phyloP scores from a whole-genome alignment of 2,888 invertebrate genomes.

The Tenthredo scrophulariae region DNA sequence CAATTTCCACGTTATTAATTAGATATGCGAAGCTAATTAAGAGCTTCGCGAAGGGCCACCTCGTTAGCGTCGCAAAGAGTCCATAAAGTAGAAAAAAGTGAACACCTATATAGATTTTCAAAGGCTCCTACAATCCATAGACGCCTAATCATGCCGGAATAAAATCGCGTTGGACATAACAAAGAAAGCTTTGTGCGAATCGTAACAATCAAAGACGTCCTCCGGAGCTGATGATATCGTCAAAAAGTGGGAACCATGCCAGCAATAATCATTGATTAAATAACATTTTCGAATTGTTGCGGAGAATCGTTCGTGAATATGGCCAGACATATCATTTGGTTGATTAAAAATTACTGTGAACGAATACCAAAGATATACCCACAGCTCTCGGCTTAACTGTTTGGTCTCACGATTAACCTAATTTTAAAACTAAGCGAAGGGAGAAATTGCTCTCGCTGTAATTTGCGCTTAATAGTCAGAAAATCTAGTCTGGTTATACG shows the following conservation, averaged over 20 bases:
- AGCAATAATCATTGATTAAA: neutral
- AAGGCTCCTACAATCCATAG: neutral
- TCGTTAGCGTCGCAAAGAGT: conserved; percentile 34
- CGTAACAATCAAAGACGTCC: conserved; percentile 26
- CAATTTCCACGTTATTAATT: conserved; percentile 43
- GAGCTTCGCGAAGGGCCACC: neutral
- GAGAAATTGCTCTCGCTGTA: conserved; percentile 44
- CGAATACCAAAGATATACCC: neutral
- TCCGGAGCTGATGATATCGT: neutral
- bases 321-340: neutral
- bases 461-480: conserved; percentile 18
- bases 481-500: conserved; percentile 11
- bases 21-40: conserved; percentile 32
- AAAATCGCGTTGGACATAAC: neutral
- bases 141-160: neutral
- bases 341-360: conserved; percentile 26
- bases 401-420: conserved; percentile 33
- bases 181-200: conserved; percentile 38
- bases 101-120: neutral
- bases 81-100: conserved; percentile 15
- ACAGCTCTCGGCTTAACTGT: neutral
- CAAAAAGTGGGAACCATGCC: neutral
- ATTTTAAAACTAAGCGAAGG: conserved; percentile 20
- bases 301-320: neutral
- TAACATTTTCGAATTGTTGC: neutral